Conservation (phyloP, 1,140 invertebrate genomes). For the Heliconius himera region DNA sequence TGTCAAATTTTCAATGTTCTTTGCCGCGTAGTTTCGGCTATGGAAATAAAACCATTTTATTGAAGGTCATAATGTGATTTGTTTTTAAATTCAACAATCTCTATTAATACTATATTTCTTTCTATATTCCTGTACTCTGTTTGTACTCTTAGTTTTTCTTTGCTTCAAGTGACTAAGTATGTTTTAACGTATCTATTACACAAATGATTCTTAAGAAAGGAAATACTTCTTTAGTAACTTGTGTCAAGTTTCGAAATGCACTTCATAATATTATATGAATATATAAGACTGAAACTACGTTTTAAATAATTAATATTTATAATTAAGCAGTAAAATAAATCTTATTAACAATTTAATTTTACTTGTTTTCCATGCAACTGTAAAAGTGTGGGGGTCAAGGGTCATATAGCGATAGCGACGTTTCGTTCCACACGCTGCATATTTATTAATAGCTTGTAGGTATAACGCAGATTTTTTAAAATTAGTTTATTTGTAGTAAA, state of each 20-base stretch:
- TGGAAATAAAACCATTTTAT: background rate
- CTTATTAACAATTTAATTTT: background rate
- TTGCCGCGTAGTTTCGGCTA: too few species aligned
- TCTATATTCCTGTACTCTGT: too few species aligned
- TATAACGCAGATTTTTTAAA: background rate
- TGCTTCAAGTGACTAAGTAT: too few species aligned
- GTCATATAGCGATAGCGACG: conserved; percentile 9
- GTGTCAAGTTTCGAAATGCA: too few species aligned
- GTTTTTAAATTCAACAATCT: background rate
- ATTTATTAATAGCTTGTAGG: background rate
- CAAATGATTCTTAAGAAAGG: background rate
- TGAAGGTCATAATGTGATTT: background rate
- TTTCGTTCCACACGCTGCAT: conserved; percentile 5
- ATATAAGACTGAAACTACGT: too few species aligned
- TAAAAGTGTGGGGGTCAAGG: background rate
- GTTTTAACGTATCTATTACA: background rate
- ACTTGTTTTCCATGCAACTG: background rate
- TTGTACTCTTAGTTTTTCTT: too few species aligned
- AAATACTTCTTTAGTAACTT: background rate
- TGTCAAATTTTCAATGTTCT: too few species aligned
- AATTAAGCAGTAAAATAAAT: background rate
- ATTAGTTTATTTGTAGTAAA: too few species aligned
- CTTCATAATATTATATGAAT: too few species aligned
- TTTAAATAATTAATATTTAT: background rate
- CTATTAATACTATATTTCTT: too few species aligned